Base-by-base conservation (phyloP, 2,113 vertebrate genomes). In the Mus spicilegus region DNA sequence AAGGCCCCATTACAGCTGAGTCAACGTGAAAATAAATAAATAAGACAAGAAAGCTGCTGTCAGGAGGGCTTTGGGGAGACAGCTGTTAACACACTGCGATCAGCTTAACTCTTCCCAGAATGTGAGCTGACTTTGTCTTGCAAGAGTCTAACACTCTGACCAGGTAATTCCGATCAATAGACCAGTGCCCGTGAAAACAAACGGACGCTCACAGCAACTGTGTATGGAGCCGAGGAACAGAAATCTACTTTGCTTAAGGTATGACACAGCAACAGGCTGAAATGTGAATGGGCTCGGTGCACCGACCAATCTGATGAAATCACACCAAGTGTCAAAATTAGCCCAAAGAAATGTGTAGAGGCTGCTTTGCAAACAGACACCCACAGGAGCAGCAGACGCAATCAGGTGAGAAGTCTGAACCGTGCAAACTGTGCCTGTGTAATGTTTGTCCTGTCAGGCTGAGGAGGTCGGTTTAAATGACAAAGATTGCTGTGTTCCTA, bases 1-100 rank as follows among this genome's bases (percentile, higher is more conserved):
- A 93, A 95, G 90, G 88, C 42, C 54, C 88, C 89, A 94, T 95
- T 81, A 97, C 24, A n/a, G 76, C 85, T 63, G 3, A 95, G 90
- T 96, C 93, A 90, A 76, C 0, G 1, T 72, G 95, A 92, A 95
- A 96, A 95, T 92, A 96, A 96, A 90, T 96, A 95, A 97, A 96
- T 96, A 75, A 97, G 91, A 95, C 85, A n/a, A 89, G 94, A 96
- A 92, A 77, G 63, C n/a, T 73, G 95, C 95, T 78, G 28, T 51
- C 33, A 70, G 76, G 84, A 61, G 58, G 90, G 65, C 87, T 78
- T 28, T 61, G 49, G 61, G 39, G 6, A 90, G 61, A 77, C 51
- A 96, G 89, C 87, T 76, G 72, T 11, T 12, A 14, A 2, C 1
- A 33, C 33, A 39, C 2, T n/a, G 80, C 67, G 33, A 93, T 33